Percentiles rank a stretch among this genome's conserved stretches.
These are phyloP conservation scores for Tapirus terrestris DNA, from an alignment of 2,113 vertebrate genomes.

Conservation along the genomic window DNA sequence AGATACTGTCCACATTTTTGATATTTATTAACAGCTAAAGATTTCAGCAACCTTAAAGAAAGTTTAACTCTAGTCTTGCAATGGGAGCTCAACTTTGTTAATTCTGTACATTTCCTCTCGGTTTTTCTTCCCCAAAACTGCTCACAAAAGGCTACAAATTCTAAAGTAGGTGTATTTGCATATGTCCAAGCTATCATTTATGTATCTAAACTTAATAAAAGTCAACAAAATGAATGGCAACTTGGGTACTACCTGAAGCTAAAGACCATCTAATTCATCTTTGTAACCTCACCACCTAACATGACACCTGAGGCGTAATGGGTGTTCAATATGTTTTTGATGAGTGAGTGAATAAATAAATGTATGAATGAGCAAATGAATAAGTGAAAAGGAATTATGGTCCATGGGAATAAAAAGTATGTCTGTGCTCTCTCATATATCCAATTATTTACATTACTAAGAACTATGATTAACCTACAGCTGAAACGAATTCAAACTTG, in stretches of 20 bases:
- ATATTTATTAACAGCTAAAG: constrained; percentile 21
- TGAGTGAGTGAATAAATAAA: constrained; percentile 14
- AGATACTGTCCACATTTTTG: not conserved
- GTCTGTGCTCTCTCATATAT: not conserved
- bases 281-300: not conserved
- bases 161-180: not conserved
- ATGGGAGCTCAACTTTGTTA: not conserved
- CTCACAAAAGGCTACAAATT: not conserved
- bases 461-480: not conserved
- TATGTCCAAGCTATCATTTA: not conserved
- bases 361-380: not conserved
- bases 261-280: constrained; percentile 43
- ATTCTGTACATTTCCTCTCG: not conserved
- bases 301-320: not conserved
- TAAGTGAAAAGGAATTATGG: not conserved
- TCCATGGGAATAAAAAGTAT: not conserved
- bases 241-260: constrained; percentile 35
- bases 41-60: not conserved
- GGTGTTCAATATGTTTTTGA: not conserved
- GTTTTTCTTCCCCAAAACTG: not conserved
- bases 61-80: not conserved
- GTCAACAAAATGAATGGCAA: not conserved
- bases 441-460: not conserved
- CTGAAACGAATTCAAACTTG: constrained; percentile 36
- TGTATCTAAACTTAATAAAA: not conserved